These are phyloP conservation scores for Porites cylindrica DNA, from an alignment of 92 coral and sea anemone species.

Conservation along the genomic window DNA sequence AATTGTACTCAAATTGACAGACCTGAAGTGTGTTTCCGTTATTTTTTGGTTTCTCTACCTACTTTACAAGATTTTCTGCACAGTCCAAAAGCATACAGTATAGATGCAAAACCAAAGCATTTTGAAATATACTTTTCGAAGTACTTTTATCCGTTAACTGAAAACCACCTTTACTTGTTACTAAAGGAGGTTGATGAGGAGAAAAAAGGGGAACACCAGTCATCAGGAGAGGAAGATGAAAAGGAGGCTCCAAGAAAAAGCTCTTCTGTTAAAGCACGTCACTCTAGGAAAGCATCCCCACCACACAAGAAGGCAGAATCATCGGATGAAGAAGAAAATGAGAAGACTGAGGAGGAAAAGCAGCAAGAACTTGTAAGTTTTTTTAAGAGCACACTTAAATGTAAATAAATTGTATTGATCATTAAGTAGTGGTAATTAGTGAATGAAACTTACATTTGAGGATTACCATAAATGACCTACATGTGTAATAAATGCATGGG, in stretches of 20 bases:
- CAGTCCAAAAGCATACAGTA: no score
- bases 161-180: background rate
- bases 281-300: conserved; percentile 12
- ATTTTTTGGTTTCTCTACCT: no score
- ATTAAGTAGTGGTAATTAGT: no score
- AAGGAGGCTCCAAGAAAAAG: conserved; percentile 15
- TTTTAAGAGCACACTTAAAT: background rate
- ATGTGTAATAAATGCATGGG: no score
- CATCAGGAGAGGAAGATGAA: conserved; percentile 49
- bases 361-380: conserved; percentile 78
- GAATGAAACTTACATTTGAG: background rate
- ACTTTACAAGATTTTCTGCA: no score
- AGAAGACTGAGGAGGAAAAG: conserved; percentile 79
- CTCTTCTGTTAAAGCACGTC: conserved; percentile 9
- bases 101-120: no score
- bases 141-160: background rate
- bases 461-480: background rate
- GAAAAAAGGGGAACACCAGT: conserved; percentile 37
- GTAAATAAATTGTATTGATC: background rate
- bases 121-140: no score
- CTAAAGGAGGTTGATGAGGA: conserved; percentile 44
- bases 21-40: no score
- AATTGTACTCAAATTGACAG: no score
- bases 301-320: conserved; percentile 57
- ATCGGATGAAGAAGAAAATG: conserved; percentile 84